These are phyloP conservation scores for Pteropus rufus DNA, from an alignment of 2,797 vertebrate genomes.

Conservation along the genomic window DNA sequence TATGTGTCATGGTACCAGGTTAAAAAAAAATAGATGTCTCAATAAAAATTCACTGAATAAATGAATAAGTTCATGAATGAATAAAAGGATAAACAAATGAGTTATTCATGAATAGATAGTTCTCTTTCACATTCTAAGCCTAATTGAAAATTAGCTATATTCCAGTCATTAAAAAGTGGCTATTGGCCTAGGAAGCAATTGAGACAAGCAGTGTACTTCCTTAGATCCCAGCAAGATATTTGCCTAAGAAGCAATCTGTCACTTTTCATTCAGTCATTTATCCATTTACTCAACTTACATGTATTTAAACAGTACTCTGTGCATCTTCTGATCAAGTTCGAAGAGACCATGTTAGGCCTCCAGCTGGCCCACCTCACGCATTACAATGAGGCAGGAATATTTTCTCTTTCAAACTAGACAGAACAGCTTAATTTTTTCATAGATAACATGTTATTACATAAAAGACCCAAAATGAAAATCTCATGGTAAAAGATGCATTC, in stretches of 20 bases:
- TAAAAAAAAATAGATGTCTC: neutral
- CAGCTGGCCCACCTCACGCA: neutral
- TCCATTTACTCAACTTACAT: neutral
- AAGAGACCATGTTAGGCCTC: neutral
- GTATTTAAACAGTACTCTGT: neutral
- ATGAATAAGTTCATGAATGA: neutral
- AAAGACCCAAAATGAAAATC: neutral
- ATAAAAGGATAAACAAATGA: neutral
- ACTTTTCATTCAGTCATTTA: neutral
- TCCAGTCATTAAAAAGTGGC: neutral
- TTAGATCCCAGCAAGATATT: neutral
- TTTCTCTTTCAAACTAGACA: neutral
- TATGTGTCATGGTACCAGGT: neutral
- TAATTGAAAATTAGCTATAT: constrained; percentile 20
- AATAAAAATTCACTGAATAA: constrained; percentile 15
- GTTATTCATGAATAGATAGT: neutral
- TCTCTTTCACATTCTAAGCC: neutral
- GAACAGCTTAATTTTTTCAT: neutral
- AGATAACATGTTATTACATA: neutral
- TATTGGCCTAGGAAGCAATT: neutral
- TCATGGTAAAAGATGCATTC: neutral
- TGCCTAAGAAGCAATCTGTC: neutral
- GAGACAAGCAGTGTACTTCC: neutral
- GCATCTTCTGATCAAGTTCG: neutral
- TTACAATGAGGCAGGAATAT: neutral